Evolutionary conservation across 2,113 vertebrate species (phyloP).

Genomic region (Gymnarchus niloticus): DNA sequence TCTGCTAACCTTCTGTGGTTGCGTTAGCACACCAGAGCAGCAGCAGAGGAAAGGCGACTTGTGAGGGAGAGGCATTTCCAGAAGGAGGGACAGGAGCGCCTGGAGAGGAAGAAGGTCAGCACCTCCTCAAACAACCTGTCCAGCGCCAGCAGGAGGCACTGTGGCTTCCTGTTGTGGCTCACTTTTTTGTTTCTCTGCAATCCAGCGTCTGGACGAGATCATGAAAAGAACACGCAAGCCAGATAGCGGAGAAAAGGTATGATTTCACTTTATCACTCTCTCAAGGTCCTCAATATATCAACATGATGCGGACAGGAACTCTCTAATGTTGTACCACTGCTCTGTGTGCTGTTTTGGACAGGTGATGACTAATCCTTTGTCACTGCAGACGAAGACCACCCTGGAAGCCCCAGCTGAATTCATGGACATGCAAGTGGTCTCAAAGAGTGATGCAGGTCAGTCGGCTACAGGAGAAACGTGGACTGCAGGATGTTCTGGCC

Average conservation of each 20-base stretch:
- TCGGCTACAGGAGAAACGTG: not conserved
- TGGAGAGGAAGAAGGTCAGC: slow-evolving; percentile 86
- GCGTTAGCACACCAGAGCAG: not conserved
- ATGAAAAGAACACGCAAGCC: slow-evolving; percentile 96
- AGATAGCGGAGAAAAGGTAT: slow-evolving; percentile 75
- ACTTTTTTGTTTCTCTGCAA: slow-evolving; percentile 27
- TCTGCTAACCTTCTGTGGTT: not conserved
- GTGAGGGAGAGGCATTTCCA: slow-evolving; percentile 95
- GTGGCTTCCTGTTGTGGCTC: not conserved
- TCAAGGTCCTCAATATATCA: too few species aligned
- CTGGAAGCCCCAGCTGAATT: slow-evolving; percentile 62
- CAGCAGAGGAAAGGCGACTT: slow-evolving; percentile 59
- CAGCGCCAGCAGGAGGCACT: not conserved
- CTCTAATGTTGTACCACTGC: not conserved
- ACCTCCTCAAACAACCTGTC: not conserved
- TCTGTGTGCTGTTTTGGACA: not conserved
- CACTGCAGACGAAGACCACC: slow-evolving; percentile 64
- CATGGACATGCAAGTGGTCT: slow-evolving; percentile 53
- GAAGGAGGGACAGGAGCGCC: slow-evolving; percentile 86
- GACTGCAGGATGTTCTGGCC: not conserved
- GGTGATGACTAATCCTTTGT: not conserved
- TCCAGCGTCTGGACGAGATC: slow-evolving; percentile 92
- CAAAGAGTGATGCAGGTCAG: slow-evolving; percentile 49
- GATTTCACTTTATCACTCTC: not conserved
- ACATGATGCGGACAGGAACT: not conserved